Conservation (phyloP, 2,797 vertebrate species). For the Borostomias antarcticus region DNA sequence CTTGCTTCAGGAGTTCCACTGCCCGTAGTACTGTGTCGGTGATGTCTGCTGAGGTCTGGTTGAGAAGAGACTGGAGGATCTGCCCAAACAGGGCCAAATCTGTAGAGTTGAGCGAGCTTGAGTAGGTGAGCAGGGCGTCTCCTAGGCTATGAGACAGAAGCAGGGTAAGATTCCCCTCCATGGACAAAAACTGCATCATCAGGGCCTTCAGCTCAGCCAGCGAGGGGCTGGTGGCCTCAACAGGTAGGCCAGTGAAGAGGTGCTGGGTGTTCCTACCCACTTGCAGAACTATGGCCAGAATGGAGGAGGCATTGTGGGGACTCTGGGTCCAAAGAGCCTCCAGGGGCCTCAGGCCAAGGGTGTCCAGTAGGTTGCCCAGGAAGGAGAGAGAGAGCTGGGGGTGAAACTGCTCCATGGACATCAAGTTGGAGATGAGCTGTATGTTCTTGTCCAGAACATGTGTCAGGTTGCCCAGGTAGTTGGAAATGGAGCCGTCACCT, state of each 20-base stretch:
- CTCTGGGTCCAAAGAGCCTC: conserved; percentile 41
- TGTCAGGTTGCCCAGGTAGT: conserved; percentile 55
- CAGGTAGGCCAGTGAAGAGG: conserved; percentile 44
- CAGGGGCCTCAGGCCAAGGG: conserved; percentile 62
- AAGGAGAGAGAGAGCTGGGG: conserved; percentile 42
- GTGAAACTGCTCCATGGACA: conserved; percentile 39
- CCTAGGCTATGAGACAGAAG: conserved; percentile 62
- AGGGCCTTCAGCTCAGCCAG: conserved; percentile 60
- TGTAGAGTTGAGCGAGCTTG: conserved; percentile 49
- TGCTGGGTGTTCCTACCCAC: conserved; percentile 60
- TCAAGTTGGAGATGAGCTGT: conserved; percentile 41
- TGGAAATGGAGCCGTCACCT: conserved; percentile 45
- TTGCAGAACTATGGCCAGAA: conserved; percentile 48
- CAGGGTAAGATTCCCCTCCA: conserved; percentile 59
- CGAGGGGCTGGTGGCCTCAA: conserved; percentile 55
- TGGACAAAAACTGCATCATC: conserved; percentile 56
- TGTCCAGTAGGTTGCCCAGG: conserved; percentile 51
- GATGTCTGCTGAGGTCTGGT: conserved; percentile 58
- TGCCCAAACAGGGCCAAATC: conserved; percentile 46
- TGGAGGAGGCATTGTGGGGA: conserved; percentile 45
- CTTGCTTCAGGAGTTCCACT: conserved; percentile 55
- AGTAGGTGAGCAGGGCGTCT: conserved; percentile 59
- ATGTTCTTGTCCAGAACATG: conserved; percentile 56
- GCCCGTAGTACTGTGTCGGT: conserved; percentile 61
- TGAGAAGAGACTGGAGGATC: conserved; percentile 57